Evolutionary conservation across 2,888 invertebrate genomes (phyloP), one percentile per base, ranked within the genome.

Genomic region (Halocaridina rubra): DNA sequence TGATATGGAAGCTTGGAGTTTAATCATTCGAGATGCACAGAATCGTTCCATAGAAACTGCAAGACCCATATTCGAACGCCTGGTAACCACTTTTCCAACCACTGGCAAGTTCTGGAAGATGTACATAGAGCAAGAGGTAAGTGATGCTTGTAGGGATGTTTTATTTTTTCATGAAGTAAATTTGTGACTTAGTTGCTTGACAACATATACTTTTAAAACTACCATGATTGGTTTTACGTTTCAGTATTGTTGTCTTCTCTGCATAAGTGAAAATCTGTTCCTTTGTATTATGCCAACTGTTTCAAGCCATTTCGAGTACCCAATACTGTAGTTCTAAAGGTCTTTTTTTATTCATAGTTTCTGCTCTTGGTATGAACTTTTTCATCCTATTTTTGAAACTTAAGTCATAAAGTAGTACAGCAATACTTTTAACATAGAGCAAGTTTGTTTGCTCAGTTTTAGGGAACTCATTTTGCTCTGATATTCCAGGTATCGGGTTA

Each of bases 91-190:
- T 5, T 99, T 99, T 90, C 98, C 99, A 0, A 98, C 97, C 46
- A 96, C 98, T 4, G 99, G 99, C 1, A 94, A 98, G 84, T 99
- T 96, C 91, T 99, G 99, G 99, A 98, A 98, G 92, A 96, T 98
- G 89, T 99, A 98, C 92, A 98, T 98, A 89, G 98, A 98, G 90
- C 97, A 98, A 92, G 98, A 98, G 95, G 96, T 96, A 91, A 90
- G 89, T 81, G 27, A 16, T n/a, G 8, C 8, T 22, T 30, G 16
- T 30, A 46, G 19, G 53, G 53, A 4, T 4, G 5, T 71, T 30
- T 29, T 71, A 19, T 59, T 59, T 5, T 10, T 10, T 16, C 1
- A 27, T 19, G 67, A 22, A 4, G 7, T 5, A 16, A 1, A 10
- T 19, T 19, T 19, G 8, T 67, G 29, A 19, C 24, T 67, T 16